Percentiles rank a stretch among this genome's conserved stretches.
phyloP scores from a whole-genome alignment of 2,797 vertebrate species.

The Epinephelus coioides region DNA sequence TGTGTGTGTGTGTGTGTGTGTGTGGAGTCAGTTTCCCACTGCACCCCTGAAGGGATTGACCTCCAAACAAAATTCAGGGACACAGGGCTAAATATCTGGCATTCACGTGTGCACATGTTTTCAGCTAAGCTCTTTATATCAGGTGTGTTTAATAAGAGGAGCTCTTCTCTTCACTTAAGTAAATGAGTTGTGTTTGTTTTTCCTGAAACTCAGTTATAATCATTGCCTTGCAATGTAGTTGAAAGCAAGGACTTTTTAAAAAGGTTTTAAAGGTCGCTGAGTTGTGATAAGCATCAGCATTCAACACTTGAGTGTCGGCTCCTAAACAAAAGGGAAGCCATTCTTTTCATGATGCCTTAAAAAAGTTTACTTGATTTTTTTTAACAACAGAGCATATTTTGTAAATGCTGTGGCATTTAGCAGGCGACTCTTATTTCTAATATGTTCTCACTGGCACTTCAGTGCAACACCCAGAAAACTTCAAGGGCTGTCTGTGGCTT shows the following conservation, averaged over 20 bases:
- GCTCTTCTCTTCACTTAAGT: too few relatives aligned
- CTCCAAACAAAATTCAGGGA: constrained; percentile 73
- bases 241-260: not conserved
- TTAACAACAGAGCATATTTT: not conserved
- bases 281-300: not conserved
- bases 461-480: not conserved
- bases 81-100: constrained; percentile 57
- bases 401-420: not conserved
- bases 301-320: not conserved
- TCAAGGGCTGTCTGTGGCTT: not conserved
- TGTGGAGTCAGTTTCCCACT: constrained; percentile 34
- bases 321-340: not conserved
- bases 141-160: constrained; percentile 10
- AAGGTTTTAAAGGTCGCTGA: not conserved
- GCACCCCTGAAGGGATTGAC: constrained; percentile 69
- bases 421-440: constrained; percentile 7
- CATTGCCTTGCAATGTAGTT: not conserved
- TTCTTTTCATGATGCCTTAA: not conserved
- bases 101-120: constrained; percentile 32
- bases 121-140: constrained; percentile 29
- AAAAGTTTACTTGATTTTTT: not conserved
- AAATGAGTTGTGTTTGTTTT: not conserved
- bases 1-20: constrained; percentile 23
- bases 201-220: not conserved
- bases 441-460: not conserved